Evolutionary conservation across 2,113 vertebrate genomes (phyloP), one percentile per base, ranked within the genome.

Genomic region (Crocuta crocuta): DNA sequence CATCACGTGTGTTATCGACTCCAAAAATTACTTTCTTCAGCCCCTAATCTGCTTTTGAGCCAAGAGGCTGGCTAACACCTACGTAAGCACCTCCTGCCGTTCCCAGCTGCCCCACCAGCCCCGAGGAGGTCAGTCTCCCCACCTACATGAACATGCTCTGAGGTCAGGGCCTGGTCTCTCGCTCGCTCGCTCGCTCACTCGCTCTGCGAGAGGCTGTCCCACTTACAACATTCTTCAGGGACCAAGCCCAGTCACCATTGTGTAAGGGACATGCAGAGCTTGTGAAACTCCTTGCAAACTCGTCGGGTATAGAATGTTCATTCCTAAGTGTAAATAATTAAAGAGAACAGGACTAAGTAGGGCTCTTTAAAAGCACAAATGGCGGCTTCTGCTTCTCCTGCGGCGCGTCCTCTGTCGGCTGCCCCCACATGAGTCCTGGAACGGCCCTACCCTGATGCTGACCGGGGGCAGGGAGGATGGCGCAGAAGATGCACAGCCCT

Each of bases 401-500:
- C 1, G 23, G 28, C 24, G 31, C 1, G 17, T 10, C 53, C n/a
- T 21, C 8, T 26, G 45, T 5, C 35, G 24, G 55, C 50, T 4
- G 1, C 2, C 39, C 50, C n/a, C 26, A 7, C 1, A 3, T 13
- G 53, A 66, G 33, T 23, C 23, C 15, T 10, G 8, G 43, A 11
- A 4, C 0, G 12, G n/a, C 5, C 17, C n/a, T 61, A 43, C 43
- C 73, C 0, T 0, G 6, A 8, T 17, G 21, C 6, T 9, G 0
- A 1, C 0, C 0, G 39, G 48, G 92, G 82, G 31, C 68, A 7
- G 48, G 78, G 79, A 87, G 28, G 70, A 8, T 0, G 58, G 28
- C 7, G 4, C 24, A 1, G 13, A 28, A 66, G 70, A 21, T 2
- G 0, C 0, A 1, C 5, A 7, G 61, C 10, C 58, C 71, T 4